phyloP scores from a whole-genome alignment of 2,113 vertebrate species.

The Apaloderma vittatum region DNA sequence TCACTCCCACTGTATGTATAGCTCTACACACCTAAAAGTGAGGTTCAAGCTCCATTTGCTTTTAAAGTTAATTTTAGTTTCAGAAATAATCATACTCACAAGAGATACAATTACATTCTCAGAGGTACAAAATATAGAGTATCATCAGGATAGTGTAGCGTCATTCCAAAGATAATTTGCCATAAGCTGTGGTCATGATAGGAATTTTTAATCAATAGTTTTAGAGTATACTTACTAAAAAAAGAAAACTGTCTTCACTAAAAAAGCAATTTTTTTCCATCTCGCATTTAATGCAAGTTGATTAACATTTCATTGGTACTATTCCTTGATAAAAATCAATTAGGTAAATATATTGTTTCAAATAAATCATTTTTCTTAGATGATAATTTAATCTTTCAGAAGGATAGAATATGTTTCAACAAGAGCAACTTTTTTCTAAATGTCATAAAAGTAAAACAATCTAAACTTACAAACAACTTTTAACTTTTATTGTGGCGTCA shows the following conservation, averaged over 20 bases:
- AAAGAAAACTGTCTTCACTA: background rate
- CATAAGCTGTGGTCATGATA: background rate
- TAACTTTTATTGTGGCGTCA: background rate
- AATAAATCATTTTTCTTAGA: background rate
- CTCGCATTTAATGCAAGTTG: background rate
- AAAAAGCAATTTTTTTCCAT: accelerated
- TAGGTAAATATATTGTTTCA: background rate
- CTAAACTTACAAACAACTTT: background rate
- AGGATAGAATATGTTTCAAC: background rate
- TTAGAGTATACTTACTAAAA: background rate
- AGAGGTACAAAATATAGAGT: background rate
- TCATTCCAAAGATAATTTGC: background rate
- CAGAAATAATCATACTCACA: background rate
- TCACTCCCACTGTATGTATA: background rate
- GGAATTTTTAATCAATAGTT: background rate
- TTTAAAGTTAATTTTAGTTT: background rate
- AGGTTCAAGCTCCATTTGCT: background rate
- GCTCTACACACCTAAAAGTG: background rate
- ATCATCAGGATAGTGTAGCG: background rate
- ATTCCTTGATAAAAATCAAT: background rate
- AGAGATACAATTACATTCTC: background rate
- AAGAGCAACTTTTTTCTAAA: background rate
- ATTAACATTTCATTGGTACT: background rate
- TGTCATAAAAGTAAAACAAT: background rate
- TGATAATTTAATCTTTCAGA: background rate